Evolutionary conservation across 2,113 vertebrate species (phyloP), one percentile per base, ranked within the genome.

Genomic region (Bos indicus): DNA sequence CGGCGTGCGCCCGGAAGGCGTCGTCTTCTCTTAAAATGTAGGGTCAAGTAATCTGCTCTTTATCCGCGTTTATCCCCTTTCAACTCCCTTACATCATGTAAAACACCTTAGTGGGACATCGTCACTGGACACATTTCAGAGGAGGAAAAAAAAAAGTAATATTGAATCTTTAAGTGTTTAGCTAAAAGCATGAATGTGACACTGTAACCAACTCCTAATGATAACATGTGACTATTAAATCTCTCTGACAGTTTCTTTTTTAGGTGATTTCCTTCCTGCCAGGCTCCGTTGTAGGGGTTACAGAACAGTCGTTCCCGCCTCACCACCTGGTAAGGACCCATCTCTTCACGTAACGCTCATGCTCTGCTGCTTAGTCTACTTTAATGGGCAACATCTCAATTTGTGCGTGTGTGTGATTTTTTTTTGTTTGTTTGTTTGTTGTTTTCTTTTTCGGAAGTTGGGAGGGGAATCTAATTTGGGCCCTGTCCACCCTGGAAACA

Each of bases 221-320:
- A 99, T 99, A 99, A 98, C 99, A 98, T 98, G 98, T 99, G 99
- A 99, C 99, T 99, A 99, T 99, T 99, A 99, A 99, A 99, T 99
- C 98, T 99, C 99, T 99, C 99, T 99, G 99, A 99, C 99, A 99
- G 99, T 99, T 99, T 99, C 99, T 99, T 99, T 99, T 99, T 99
- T 99, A 99, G 99, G 99, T 99, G 99, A 99, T 99, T 99, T 99
- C 99, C 98, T 98, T 98, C 99, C 99, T 99, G 99, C 99, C 99
- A 99, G 99, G 99, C 99, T 99, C 99, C 99, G 99, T 99, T 99
- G 98, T 99, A 99, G 99, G 99, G 99, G 99, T 99, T 99, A 99
- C 99, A 99, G 99, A 99, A 99, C 99, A 99, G 99, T 99, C 99
- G 99, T 99, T 99, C 99, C 99, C 99, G 99, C 99, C 99, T 99